These are phyloP conservation scores for Cygnus buccinator DNA, from an alignment of 2,113 vertebrate genomes.

Conservation along the genomic window DNA sequence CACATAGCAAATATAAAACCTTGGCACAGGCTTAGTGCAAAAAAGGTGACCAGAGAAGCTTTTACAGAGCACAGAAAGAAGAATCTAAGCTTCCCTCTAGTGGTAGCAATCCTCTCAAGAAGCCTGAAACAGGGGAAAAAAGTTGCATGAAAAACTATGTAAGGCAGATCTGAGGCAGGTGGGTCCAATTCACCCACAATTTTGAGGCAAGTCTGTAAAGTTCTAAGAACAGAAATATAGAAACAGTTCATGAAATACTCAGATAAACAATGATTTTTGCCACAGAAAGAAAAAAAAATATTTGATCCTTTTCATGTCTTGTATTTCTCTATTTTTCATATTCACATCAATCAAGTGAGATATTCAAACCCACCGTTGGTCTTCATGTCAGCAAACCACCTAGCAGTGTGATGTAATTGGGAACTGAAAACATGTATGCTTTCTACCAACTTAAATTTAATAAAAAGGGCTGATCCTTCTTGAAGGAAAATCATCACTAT, in stretches of 20 bases:
- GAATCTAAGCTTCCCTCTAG: neutral
- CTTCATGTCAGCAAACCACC: neutral
- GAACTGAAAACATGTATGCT: slow-evolving; percentile 7
- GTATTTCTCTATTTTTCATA: neutral
- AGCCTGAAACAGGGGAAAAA: neutral
- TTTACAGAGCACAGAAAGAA: neutral
- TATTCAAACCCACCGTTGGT: neutral
- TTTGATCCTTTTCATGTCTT: neutral
- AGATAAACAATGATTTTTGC: neutral
- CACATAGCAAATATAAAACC: neutral
- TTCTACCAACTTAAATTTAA: slow-evolving; percentile 50
- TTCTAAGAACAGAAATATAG: neutral
- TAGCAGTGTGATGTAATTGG: neutral
- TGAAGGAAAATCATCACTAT: slow-evolving; percentile 31
- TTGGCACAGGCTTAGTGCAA: neutral
- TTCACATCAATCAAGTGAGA: neutral
- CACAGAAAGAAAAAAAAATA: neutral
- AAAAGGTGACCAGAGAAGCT: neutral
- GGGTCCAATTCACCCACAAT: neutral
- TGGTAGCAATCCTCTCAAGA: neutral
- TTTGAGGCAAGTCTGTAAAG: neutral
- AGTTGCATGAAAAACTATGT: neutral
- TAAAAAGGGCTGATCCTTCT: slow-evolving; percentile 34
- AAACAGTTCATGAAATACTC: neutral
- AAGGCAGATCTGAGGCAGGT: neutral